Evolutionary conservation across 2,888 invertebrate species (phyloP), one percentile per base, ranked within the genome.

Genomic region (Panopea generosa): DNA sequence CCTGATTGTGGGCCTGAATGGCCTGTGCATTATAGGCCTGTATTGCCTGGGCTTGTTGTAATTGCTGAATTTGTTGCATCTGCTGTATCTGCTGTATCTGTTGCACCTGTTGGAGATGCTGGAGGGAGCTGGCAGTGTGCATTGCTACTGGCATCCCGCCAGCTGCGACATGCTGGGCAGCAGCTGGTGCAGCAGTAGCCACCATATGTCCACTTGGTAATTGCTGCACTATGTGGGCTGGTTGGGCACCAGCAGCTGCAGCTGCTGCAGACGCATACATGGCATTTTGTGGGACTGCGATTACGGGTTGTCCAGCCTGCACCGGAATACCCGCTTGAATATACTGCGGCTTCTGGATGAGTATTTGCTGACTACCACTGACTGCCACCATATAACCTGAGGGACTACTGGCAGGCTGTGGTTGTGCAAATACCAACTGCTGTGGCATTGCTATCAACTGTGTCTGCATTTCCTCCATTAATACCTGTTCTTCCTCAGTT

Each of bases 241-340:
- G 85, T 52, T 83, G 77, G 57, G 84, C 77, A 22, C 82, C 77
- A 60, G 79, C 66, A 33, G 79, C 75, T 53, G 78, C 70, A 45
- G 86, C 77, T 59, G 82, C 55, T 40, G 81, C 74, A 29, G 73
- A 22, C 38, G 80, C 62, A 16, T 80, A 50, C 50, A 82, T 69
- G 24, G 80, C 71, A 40, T 76, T 70, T 49, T 87, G 86, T 6
- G 87, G 84, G 40, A 87, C 75, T 9, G 88, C 87, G 38, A 88
- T 82, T 40, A 90, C 72, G 2, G 89, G 89, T 22, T 88, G 86
- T 1, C 90, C 89, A 22, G 90, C 86, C 66, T 89, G 89, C 18
- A 88, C 71, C 1, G 88, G 88, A 20, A 84, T 61, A 20, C 84
- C 86, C 45, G 81, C 71, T 43, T 80, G 83, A 22, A 85, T 38